Evolutionary conservation across 92 coral and sea anemone species (phyloP), one percentile per base, ranked within the genome.

Genomic region (Phenganax marumi): DNA sequence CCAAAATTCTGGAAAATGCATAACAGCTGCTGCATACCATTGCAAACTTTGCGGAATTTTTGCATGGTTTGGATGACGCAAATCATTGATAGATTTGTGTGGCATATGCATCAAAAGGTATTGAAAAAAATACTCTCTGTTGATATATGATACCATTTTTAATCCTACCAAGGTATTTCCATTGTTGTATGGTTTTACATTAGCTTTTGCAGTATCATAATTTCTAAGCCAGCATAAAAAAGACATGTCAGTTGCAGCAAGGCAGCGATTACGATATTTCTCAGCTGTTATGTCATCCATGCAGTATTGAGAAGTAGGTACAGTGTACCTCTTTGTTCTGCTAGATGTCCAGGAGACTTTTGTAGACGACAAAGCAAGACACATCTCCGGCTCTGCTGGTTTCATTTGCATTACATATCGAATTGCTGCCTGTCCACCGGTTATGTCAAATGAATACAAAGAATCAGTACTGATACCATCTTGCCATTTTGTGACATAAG

Each of bases 401-500:
- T 76, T 52, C 46, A 13, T 76, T 33, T 76, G 10, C 72, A 55
- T 76, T 8, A 76, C 39, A 56, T 52, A 76, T 22, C 81, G 25
- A 52, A 56, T 26, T 8, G 33, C 81, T 52, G 81, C 81, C 43
- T 76, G 81, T 14, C 81, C 49, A 39, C 71, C 81, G 14, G 25
- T 18, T 19, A 76, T 12, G n/a, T 76, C n/a, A 55, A 18, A 55
- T 56, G 81, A 76, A 76, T 71, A 46, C 51, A 71, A 71, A 10
- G 12, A 9, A 46, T 71, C 76, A 71, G 14, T 17, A 24, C 75
- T 68, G 5, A 87, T 50, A 0, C 74, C 74, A 47, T 87, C 87
- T 0, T 69, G 60, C 83, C 83, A 68, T 14, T 88, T 88, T 6
- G 86, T 70, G 1, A 85, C 79, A 16, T 88, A 88, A 13, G 61